Percentiles rank a stretch among this genome's conserved stretches.
Conservation (phyloP, 2,888 invertebrate species). For the Caenorhabditis sp. region DNA sequence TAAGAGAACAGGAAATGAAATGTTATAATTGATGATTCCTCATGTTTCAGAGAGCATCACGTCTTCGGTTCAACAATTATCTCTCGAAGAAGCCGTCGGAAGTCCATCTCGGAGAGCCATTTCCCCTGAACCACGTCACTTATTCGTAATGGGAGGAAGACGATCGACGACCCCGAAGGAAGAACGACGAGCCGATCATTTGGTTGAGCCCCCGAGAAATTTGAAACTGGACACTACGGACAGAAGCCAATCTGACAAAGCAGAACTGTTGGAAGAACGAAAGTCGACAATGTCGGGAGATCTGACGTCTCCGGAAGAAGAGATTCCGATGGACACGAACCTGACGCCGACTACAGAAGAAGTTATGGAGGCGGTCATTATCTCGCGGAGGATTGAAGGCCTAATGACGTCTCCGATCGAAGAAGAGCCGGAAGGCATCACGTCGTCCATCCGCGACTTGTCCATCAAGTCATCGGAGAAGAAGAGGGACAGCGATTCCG, state of each 20-base stretch:
- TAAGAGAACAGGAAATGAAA: neutral
- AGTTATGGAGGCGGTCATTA: conserved; percentile 44
- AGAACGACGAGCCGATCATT: conserved; percentile 13
- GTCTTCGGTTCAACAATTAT: conserved; percentile 21
- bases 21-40: neutral
- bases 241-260: conserved; percentile 49
- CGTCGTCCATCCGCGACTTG: conserved; percentile 47
- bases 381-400: conserved; percentile 48
- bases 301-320: conserved; percentile 68
- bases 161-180: conserved; percentile 46
- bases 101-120: conserved; percentile 34
- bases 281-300: conserved; percentile 57
- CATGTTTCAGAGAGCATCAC: conserved; percentile 23
- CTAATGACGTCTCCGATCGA: conserved; percentile 55
- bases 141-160: conserved; percentile 56
- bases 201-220: conserved; percentile 30
- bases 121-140: conserved; percentile 47
- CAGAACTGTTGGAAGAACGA: conserved; percentile 48
- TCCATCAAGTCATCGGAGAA: conserved; percentile 32
- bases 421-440: conserved; percentile 47
- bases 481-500: conserved; percentile 11
- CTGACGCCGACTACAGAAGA: conserved; percentile 59
- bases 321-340: conserved; percentile 70
- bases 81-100: conserved; percentile 27
- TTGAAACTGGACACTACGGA: conserved; percentile 35